Evolutionary conservation across 1,140 invertebrate genomes (phyloP).

Genomic region (Oreohelix idahoensis): DNA sequence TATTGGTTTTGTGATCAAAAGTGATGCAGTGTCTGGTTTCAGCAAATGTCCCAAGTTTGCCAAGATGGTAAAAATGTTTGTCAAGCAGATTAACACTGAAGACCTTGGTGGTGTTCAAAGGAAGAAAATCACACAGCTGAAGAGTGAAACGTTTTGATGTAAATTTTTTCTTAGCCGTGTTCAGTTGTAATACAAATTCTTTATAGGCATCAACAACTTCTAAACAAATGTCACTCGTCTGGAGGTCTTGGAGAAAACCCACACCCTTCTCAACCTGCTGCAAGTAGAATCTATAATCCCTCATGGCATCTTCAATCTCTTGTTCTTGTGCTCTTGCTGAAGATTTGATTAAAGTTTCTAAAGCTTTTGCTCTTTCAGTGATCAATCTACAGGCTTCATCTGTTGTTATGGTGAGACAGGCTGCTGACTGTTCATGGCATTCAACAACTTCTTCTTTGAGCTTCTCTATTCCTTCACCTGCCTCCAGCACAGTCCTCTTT

Average conservation of each 20-base stretch:
- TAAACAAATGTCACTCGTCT: conserved; percentile 63
- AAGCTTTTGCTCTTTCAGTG: background rate
- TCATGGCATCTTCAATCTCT: conserved; percentile 46
- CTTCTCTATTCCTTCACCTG: background rate
- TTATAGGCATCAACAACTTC: conserved; percentile 57
- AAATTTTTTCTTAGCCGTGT: conserved; percentile 17
- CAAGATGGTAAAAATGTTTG: conserved; percentile 4
- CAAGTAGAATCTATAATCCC: conserved; percentile 48
- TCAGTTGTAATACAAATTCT: conserved; percentile 25
- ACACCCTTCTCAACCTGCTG: conserved; percentile 53
- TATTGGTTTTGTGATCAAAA: background rate
- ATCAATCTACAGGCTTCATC: conserved; percentile 16
- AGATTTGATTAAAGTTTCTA: background rate
- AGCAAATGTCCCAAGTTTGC: background rate
- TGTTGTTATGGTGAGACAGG: background rate
- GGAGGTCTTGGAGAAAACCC: conserved; percentile 58
- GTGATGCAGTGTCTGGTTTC: background rate
- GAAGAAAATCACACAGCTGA: background rate
- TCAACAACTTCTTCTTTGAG: conserved; percentile 41
- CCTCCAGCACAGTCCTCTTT: conserved; percentile 21
- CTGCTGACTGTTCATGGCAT: conserved; percentile 27
- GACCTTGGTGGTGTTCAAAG: background rate
- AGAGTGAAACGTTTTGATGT: conserved; percentile 5
- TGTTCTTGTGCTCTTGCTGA: conserved; percentile 41
- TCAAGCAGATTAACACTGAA: background rate